A percentile compares a stretch with the other conserved stretches of the same genome.
phyloP scores from a whole-genome alignment of 2,113 vertebrate genomes.

The Pelecanus crispus region DNA sequence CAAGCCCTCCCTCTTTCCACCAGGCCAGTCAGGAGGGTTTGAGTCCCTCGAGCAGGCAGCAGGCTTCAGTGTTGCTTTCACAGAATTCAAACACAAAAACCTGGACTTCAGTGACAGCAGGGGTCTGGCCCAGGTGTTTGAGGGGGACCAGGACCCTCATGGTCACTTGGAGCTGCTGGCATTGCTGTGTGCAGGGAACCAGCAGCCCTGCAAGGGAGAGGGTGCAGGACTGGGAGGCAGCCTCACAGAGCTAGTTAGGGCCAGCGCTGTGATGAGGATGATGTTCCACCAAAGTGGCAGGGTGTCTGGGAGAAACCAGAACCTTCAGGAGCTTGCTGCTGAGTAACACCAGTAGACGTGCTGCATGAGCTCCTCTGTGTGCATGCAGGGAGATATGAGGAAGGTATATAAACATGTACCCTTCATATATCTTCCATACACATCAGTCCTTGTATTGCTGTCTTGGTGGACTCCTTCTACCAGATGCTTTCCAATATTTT shows the following conservation, averaged over 20 bases:
- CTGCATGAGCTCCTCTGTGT: background rate
- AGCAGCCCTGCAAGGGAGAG: background rate
- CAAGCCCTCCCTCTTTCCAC: background rate
- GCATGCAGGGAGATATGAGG: background rate
- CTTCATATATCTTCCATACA: background rate
- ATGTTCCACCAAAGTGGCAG: background rate
- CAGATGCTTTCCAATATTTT: background rate
- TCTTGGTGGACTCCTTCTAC: background rate
- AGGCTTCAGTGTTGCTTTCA: background rate
- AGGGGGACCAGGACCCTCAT: background rate
- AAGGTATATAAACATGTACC: background rate
- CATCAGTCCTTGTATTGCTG: background rate
- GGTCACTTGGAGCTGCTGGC: background rate
- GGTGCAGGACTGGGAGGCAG: background rate
- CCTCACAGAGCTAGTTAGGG: background rate
- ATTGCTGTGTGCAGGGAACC: rapidly evolving
- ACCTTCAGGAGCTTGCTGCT: background rate
- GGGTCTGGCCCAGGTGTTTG: background rate
- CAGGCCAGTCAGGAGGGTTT: background rate
- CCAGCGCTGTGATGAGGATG: background rate
- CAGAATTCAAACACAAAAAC: background rate
- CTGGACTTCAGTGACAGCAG: background rate
- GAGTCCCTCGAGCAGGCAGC: background rate
- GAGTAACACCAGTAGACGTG: background rate
- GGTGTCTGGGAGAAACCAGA: background rate